phyloP scores from a whole-genome alignment of 1,140 invertebrate species.

The Pseudomyrmex sp. region DNA sequence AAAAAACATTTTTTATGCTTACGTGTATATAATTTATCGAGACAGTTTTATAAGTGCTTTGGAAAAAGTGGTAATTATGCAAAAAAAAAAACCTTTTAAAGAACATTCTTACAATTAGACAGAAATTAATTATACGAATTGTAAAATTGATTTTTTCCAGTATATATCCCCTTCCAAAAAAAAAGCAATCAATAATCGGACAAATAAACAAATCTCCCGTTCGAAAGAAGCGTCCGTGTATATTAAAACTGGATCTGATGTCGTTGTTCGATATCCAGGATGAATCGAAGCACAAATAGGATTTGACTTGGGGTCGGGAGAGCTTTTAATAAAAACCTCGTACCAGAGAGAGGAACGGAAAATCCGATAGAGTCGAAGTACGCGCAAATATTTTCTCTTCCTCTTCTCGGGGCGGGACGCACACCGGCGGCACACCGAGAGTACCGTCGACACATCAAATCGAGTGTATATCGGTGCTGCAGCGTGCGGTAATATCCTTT shows the following conservation, averaged over 20 bases:
- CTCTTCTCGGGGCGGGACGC: constrained; percentile 68
- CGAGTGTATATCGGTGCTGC: constrained; percentile 81
- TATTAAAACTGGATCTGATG: constrained; percentile 60
- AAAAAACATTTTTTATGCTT: background rate
- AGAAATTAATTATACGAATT: background rate
- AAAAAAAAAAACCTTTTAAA: background rate
- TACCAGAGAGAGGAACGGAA: constrained; percentile 76
- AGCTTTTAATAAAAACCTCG: constrained; percentile 81
- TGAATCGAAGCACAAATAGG: constrained; percentile 70
- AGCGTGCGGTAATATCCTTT: constrained; percentile 81
- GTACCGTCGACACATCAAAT: constrained; percentile 81
- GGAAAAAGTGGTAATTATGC: background rate
- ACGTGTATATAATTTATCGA: background rate
- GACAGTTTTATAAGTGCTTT: background rate
- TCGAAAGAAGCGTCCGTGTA: constrained; percentile 52
- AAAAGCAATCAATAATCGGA: constrained; percentile 12
- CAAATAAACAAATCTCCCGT: constrained; percentile 1
- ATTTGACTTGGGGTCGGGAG: constrained; percentile 69
- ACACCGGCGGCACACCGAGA: constrained; percentile 67
- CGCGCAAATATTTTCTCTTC: constrained; percentile 81
- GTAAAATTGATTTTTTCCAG: background rate
- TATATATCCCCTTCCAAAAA: background rate
- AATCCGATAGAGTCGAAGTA: constrained; percentile 81
- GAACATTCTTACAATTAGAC: background rate
- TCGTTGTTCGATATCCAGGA: constrained; percentile 63